Evolutionary conservation across 2,888 invertebrate genomes (phyloP).

Genomic region (Incurvaria masculella): DNA sequence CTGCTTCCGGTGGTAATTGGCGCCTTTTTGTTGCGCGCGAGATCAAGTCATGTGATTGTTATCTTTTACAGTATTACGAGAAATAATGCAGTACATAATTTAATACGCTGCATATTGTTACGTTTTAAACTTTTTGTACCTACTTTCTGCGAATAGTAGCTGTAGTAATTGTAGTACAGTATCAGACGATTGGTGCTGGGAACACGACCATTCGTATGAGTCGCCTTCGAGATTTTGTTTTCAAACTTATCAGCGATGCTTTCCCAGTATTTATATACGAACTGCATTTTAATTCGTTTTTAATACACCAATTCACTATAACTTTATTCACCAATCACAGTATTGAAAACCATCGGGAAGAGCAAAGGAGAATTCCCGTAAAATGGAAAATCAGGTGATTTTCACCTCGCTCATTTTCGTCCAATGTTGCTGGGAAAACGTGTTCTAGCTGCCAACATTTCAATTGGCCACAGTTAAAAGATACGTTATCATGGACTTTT

Average conservation of each 20-base stretch:
- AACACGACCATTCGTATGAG: constrained; percentile 7
- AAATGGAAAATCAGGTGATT: background rate
- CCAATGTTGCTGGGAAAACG: too few species aligned
- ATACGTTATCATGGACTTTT: too few species aligned
- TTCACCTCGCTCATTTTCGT: background rate
- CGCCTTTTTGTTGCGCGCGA: background rate
- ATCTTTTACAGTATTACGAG: too few species aligned
- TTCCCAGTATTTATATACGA: background rate
- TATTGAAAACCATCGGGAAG: background rate
- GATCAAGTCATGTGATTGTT: background rate
- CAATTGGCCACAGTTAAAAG: too few species aligned
- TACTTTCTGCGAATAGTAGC: constrained; percentile 76
- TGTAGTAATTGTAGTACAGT: constrained; percentile 68
- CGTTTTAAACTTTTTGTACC: constrained; percentile 14
- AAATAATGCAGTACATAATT: too few species aligned
- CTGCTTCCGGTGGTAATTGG: too few species aligned
- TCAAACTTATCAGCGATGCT: background rate
- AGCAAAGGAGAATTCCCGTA: too few species aligned
- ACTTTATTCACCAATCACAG: too few species aligned
- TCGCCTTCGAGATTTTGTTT: background rate
- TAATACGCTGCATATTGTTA: background rate
- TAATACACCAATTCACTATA: too few species aligned
- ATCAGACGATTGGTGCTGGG: constrained; percentile 39
- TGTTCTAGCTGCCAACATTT: too few species aligned
- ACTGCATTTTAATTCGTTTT: background rate